Percentiles rank a stretch among this genome's conserved stretches.
Conservation (phyloP, 2,888 invertebrate species). For the Anarsia innoxiella region DNA sequence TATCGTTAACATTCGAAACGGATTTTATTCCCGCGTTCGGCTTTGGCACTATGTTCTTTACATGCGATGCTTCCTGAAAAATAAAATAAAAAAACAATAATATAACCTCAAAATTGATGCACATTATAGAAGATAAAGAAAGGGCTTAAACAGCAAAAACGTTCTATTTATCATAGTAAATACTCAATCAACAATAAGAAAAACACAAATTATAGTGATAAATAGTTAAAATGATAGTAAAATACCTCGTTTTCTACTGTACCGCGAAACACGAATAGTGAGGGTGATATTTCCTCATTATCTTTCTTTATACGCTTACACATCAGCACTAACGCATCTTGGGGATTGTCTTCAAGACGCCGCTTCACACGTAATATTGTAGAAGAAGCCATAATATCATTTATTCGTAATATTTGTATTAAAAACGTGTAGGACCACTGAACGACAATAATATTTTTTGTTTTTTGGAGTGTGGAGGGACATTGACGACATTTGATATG, state of each 20-base stretch:
- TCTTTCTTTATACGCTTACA: constrained; percentile 81
- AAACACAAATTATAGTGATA: too few relatives aligned
- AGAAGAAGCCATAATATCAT: constrained; percentile 66
- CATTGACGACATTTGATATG: too few relatives aligned
- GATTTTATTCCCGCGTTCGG: constrained; percentile 41
- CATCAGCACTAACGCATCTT: constrained; percentile 80
- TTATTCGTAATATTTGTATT: too few relatives aligned
- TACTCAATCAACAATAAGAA: too few relatives aligned
- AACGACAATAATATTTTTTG: too few relatives aligned
- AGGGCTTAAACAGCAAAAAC: too few relatives aligned
- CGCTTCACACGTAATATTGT: constrained; percentile 84
- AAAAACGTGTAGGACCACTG: too few relatives aligned
- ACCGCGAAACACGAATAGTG: constrained; percentile 82
- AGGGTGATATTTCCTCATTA: constrained; percentile 66
- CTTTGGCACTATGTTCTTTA: constrained; percentile 49
- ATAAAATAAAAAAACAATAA: background rate
- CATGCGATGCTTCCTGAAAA: constrained; percentile 47
- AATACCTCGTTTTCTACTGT: constrained; percentile 81
- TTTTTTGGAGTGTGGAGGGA: too few relatives aligned
- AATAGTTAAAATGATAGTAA: too few relatives aligned
- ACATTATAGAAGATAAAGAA: too few relatives aligned
- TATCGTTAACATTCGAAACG: constrained; percentile 40
- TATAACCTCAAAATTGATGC: constrained; percentile 7
- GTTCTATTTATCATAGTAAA: too few relatives aligned
- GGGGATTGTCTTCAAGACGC: constrained; percentile 81